phyloP scores from a whole-genome alignment of 2,888 invertebrate species.

The Hypena proboscidalis region DNA sequence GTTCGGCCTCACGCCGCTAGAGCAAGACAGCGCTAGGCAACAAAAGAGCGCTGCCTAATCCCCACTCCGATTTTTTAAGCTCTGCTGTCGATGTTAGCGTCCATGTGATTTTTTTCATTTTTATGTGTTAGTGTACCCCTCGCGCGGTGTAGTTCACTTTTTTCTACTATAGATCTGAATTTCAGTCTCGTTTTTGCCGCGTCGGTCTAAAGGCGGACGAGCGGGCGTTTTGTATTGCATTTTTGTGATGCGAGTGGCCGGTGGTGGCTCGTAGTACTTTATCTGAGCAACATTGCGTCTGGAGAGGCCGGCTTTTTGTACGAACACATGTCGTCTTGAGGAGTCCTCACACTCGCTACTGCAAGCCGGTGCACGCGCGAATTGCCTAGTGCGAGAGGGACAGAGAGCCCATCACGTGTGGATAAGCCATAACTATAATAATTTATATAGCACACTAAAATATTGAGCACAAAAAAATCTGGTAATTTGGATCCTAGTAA shows the following conservation, averaged over 20 bases:
- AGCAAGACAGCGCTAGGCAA: conserved; percentile 63
- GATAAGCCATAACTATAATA: conserved; percentile 70
- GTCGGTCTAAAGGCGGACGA: conserved; percentile 83
- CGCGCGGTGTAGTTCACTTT: conserved; percentile 85
- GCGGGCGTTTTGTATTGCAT: conserved; percentile 78
- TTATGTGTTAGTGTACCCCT: conserved; percentile 85
- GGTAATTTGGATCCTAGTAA: conserved; percentile 83
- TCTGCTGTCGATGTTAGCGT: conserved; percentile 76
- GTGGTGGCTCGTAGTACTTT: conserved; percentile 50
- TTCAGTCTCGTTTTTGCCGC: conserved; percentile 86
- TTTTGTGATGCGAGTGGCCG: conserved; percentile 73
- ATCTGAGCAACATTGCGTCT: conserved; percentile 52
- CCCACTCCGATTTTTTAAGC: conserved; percentile 85
- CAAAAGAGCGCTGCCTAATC: conserved; percentile 58
- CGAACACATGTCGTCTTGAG: conserved; percentile 73
- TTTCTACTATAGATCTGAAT: conserved; percentile 86
- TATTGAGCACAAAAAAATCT: conserved; percentile 82
- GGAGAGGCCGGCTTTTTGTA: conserved; percentile 70
- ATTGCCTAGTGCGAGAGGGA: conserved; percentile 71
- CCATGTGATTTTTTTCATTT: conserved; percentile 84
- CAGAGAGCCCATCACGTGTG: conserved; percentile 74
- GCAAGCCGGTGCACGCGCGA: conserved; percentile 76
- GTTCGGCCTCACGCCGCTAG: conserved; percentile 77
- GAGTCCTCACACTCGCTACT: conserved; percentile 57
- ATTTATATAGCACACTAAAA: conserved; percentile 80